Base-by-base conservation (phyloP, 2,113 vertebrate species). In the Hoplias malabaricus region DNA sequence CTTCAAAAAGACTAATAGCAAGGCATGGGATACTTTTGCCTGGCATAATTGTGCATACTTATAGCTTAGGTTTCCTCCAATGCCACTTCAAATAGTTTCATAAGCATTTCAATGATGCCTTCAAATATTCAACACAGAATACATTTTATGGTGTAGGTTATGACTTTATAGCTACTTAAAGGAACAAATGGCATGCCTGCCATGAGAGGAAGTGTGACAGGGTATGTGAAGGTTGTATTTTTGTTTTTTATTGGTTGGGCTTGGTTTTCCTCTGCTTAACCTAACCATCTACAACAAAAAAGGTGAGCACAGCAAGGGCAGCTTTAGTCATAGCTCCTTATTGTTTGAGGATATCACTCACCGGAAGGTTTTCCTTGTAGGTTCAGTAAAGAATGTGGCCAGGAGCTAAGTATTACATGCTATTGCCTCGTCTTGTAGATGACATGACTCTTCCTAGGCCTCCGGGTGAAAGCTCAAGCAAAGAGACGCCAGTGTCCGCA, bases 331-430 rank as follows among this genome's bases (percentile, higher is more conserved):
- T 4, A 5, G 43, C 2, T 56, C 33, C 10, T 16, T 21, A 69
- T 73, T 77, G 68, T 77, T 73, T 43, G 40, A 59, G 21, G 66
- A 42, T 21, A 77, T 69, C 69, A 25, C 25, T 19, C 67, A 74
- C 54, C 73, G 69, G 69, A 73, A 68, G 62, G 11, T 29, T 54
- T 76, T 34, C 23, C 9, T 19, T 50, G 19, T 63, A 36, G 31
- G 38, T 77, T 50, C 34, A 70, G 16, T 67, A 25, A 34, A 69
- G 62, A 68, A 62, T 6, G 54, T 75, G 33, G 43, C 62, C 66
- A 36, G 7, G 57, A 54, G 80, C 56, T 57, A 59, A 29, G 61
- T 9, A 12, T 73, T 54, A 62, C 43, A 79, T 16, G 31, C 10
- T 25, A 13, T 7, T 43, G 48, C 50, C 61, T 69, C 31, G 75